Conservation (phyloP, 1,140 invertebrate genomes). For the Sitophilus oryzae region DNA sequence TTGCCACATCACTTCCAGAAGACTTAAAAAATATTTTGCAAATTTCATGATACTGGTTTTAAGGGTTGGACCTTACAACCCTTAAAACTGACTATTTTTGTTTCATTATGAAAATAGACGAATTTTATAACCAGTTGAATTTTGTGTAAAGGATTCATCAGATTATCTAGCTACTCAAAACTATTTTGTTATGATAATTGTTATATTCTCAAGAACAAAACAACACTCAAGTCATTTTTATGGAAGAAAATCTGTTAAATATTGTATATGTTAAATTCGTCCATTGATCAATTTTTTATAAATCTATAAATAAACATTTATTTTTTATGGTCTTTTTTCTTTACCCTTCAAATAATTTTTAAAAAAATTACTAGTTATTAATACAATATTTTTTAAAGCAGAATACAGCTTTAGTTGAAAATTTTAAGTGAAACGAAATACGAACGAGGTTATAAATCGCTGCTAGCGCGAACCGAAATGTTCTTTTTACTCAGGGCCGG, state of each 20-base stretch:
- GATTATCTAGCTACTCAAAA: neutral
- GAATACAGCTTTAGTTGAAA: too few relatives aligned
- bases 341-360: too few relatives aligned
- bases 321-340: too few relatives aligned
- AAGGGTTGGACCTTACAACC: neutral
- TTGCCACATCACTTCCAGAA: constrained; percentile 79
- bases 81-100: neutral
- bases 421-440: too few relatives aligned
- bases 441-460: too few relatives aligned
- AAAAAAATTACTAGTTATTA: too few relatives aligned
- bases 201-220: neutral
- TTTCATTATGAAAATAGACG: neutral
- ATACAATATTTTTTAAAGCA: too few relatives aligned
- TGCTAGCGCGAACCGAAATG: too few relatives aligned
- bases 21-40: constrained; percentile 80
- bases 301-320: neutral
- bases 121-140: neutral
- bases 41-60: constrained; percentile 37
- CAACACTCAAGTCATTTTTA: neutral
- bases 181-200: neutral
- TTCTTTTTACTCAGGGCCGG: too few relatives aligned
- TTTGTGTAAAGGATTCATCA: neutral
- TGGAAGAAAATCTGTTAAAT: neutral
- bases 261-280: neutral
- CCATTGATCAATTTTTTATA: neutral